These are phyloP conservation scores for Ciconia boyciana DNA, from an alignment of 2,113 vertebrate genomes.

Conservation along the genomic window DNA sequence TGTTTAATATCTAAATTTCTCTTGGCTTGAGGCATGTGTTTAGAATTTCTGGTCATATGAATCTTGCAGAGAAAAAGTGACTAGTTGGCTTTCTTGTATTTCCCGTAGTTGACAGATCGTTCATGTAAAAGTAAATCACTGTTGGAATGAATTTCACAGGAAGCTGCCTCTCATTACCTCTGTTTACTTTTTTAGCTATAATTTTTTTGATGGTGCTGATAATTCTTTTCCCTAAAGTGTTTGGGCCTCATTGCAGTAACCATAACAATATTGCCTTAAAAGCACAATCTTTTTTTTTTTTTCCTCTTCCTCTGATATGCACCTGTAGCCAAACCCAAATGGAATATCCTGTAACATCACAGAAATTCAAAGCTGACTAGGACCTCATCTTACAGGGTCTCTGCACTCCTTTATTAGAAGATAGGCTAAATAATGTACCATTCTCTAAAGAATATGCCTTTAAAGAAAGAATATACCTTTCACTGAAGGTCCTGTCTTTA, in stretches of 20 bases:
- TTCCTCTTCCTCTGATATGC: not conserved
- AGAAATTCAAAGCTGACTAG: not conserved
- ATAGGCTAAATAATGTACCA: not conserved
- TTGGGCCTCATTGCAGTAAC: not conserved
- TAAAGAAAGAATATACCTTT: not conserved
- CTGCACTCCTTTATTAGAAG: not conserved
- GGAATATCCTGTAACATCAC: not conserved
- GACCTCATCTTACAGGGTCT: not conserved
- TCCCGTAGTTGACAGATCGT: not conserved
- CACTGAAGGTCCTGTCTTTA: not conserved
- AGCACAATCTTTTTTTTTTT: not conserved
- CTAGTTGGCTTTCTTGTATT: not conserved
- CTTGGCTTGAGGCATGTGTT: not conserved
- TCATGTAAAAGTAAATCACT: constrained; percentile 33
- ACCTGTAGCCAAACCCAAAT: not conserved
- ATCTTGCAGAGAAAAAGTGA: not conserved
- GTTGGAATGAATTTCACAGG: not conserved
- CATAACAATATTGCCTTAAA: not conserved
- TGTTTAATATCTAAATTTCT: not conserved
- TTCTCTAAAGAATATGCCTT: not conserved
- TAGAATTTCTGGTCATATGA: not conserved
- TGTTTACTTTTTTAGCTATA: not conserved
- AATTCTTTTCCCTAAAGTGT: constrained; percentile 9
- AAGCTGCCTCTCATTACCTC: constrained; percentile 2
- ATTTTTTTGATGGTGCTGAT: not conserved